Base-by-base conservation (phyloP, 92 coral and sea anemone genomes). In the Porites divaricata region DNA sequence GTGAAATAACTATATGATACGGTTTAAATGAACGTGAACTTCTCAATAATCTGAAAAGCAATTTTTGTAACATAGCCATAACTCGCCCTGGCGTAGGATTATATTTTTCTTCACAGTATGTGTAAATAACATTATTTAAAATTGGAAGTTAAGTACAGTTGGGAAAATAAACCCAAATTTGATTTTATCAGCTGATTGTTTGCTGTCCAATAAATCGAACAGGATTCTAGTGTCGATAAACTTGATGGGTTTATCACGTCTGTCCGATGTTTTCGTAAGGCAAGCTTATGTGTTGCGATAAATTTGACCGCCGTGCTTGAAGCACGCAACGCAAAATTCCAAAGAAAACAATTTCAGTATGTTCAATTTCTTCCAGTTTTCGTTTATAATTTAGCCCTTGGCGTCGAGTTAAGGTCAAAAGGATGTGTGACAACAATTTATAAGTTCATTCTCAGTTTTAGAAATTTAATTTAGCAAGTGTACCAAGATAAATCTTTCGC, bases 61-160 rank as follows among this genome's bases (percentile, higher is more conserved):
- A 28, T 61, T 19, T 65, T 16, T 65, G 21, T 11, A 64, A 70
- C 74, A 10, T 41, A 21, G 12, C 9, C 25, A 11, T 64, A 48
- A 26, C 50, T 52, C 51, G 24, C 45, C 45, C 45, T 35, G 45
- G 45, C 45, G 45, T 21, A 49, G 64, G 58, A 8, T 17, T 19
- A 19, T 66, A 54, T 66, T 78, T 78, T 78, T 66, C 50, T 9
- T 25, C 45, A 58, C 26, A 69, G 67, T 68, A 80, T 80, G 76
- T 80, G 85, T 80, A 69, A 80, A 80, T 80, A 59, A 54, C 26
- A n/a, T 49, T 63, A 78, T 78, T 78, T 78, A 78, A 62, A 41
- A 66, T 21, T 78, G 62, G 11, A 19, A 54, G 41, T 71, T 80
- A 68, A 80, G 57, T 80, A 70, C 67, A 51, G 76, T 80, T 54